Evolutionary conservation across 2,888 invertebrate species (phyloP), one percentile per base, ranked within the genome.

Genomic region (Miltochrista miniata): DNA sequence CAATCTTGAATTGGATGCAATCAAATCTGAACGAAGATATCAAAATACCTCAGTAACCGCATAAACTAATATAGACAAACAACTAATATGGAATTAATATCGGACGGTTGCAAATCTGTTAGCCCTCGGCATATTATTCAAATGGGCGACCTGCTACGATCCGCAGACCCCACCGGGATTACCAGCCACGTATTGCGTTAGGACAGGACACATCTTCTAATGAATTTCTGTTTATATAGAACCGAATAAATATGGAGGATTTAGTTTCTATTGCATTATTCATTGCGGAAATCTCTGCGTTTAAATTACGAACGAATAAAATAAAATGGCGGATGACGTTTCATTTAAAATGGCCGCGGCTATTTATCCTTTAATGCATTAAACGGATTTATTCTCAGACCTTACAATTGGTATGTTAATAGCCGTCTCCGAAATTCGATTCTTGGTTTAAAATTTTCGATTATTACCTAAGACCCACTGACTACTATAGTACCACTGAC

Each of bases 171-270:
- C 14, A 10, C 51, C 37, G 15, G 31, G 59, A 66, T 66, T 68
- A 66, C 48, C 51, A 51, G 46, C 54, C 48, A 33, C 35, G 38
- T 49, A 61, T 59, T 64, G 64, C 51, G 46, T 36, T 38, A 51
- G 51, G 54, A 62, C 51, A 51, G 51, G 54, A 62, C 51, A 68
- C 39, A 56, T 54, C 54, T 56, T 36, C 45, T 55, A 68, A 66
- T 64, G 61, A 68, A 64, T 61, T 61, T 68, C 46, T 54, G 51
- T 64, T 53, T 54, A 56, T 54, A 61, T 48, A 51, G 52, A 47
- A 31, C 31, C 38, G 39, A 55, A 61, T 63, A 51, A 55, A 47
- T 61, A 47, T 51, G 31, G 42, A 37, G 51, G 44, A 38, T 52
- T 39, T 49, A 49, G 45, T 45, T 33, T 15, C 45, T 38, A 46